Base-by-base conservation (phyloP, 2,113 vertebrate genomes). In the Leptobrachium leishanense region DNA sequence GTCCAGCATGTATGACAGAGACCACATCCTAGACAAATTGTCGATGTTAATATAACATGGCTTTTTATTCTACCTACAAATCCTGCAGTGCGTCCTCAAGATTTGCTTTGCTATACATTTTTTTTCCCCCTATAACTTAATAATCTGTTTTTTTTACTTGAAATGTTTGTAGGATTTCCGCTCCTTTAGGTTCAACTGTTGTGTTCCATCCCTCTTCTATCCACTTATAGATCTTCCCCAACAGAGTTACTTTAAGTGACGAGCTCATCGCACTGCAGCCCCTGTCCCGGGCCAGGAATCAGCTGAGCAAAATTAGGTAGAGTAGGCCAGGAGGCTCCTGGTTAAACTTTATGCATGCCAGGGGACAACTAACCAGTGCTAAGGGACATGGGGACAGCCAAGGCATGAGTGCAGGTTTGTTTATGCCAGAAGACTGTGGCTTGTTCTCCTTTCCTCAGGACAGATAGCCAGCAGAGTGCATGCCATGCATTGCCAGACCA, bases 241-340 rank as follows among this genome's bases (percentile, higher is more conserved):
- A 94, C 95, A 93, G 93, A 85, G 95, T 97, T 86, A 95, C 94
- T 89, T 96, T 98, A 97, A 97, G 94, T 92, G 96, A 98, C 88
- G 96, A 98, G 92, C 97, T 96, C 95, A 99, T 99, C 95, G 96
- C 97, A 90, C 95, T 98, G 92, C 97, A 98, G 94, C 98, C 97
- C 89, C 93, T 99, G 90, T 96, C 98, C 90, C 96, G 95, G 95
- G 96, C 96, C 91, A 98, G 96, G 95, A 97, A 91, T 94, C 98
- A 98, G 94, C 97, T 98, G 94, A 96, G 96, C 93, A 99, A 92
- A 94, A 95, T 98, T 98, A 98, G 98, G 98, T 99, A 98, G 97
- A 95, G 93, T 93, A 94, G 94, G 93, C 92, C 87, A 89, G 89
- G 79, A 83, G 90, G 88, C 85, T 83, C 85, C 89, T 90, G 86